These are phyloP conservation scores for Grus americana DNA, from an alignment of 2,113 vertebrate genomes.

Conservation along the genomic window DNA sequence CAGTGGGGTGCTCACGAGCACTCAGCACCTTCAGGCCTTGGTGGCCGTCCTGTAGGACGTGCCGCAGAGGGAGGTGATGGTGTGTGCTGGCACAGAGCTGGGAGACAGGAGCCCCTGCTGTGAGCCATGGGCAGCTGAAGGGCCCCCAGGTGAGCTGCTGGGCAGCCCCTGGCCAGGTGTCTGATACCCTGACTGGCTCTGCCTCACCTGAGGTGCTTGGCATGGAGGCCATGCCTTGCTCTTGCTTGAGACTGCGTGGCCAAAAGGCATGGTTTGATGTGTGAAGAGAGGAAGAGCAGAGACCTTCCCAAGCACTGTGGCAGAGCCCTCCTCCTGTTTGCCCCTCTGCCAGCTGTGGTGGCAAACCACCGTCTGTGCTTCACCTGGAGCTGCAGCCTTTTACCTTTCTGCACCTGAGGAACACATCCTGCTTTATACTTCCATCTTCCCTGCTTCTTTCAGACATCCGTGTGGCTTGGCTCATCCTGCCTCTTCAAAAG, in stretches of 20 bases:
- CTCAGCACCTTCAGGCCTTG: not conserved
- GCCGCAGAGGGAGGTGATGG: accelerated
- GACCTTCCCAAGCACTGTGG: accelerated
- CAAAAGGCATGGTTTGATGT: not conserved
- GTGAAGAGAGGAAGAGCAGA: not conserved
- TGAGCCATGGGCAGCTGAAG: not conserved
- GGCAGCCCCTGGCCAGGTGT: not conserved
- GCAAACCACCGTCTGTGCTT: not conserved
- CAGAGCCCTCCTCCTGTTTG: not conserved
- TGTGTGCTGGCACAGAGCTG: not conserved
- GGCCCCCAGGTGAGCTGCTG: not conserved
- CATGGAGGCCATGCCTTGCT: not conserved
- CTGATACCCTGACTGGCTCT: not conserved
- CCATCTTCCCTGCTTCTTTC: not conserved
- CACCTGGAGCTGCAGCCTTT: not conserved
- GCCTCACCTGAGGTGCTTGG: not conserved
- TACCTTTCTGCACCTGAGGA: not conserved
- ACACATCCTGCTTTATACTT: not conserved
- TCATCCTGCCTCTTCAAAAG: slow-evolving; percentile 38
- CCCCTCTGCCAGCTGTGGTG: not conserved
- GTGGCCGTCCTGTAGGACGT: not conserved
- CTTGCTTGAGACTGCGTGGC: accelerated
- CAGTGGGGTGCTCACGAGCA: not conserved
- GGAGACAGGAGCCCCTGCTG: not conserved
- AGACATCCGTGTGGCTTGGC: not conserved